Percentiles rank a stretch among this genome's conserved stretches.
phyloP scores from a whole-genome alignment of 1,140 invertebrate species.

The Panagrolaimus sp. region DNA sequence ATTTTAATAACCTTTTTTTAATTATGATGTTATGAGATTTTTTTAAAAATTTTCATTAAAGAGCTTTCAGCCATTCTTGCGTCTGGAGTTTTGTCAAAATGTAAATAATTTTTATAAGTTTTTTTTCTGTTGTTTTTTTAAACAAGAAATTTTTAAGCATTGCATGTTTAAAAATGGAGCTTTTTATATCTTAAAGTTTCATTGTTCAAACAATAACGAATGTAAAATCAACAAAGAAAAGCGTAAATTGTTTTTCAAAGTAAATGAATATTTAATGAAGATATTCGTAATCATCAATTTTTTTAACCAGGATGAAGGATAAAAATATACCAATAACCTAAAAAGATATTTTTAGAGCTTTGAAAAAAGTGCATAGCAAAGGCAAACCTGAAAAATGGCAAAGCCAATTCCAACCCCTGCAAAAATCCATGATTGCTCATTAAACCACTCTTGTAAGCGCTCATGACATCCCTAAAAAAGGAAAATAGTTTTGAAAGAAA shows the following conservation, averaged over 20 bases:
- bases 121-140: no score
- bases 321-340: not conserved
- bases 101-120: no score
- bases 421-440: constrained; percentile 13
- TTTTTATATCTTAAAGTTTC: not conserved
- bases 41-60: no score
- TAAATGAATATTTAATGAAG: not conserved
- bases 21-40: no score
- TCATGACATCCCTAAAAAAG: constrained; percentile 15
- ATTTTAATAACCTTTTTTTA: no score
- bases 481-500: not conserved
- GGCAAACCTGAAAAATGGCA: constrained; percentile 10
- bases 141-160: not conserved
- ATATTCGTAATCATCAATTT: constrained; percentile 5
- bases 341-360: not conserved
- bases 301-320: not conserved
- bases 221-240: not conserved
- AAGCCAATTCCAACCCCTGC: constrained; percentile 6
- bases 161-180: constrained; percentile 1
- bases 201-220: not conserved
- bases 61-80: no score
- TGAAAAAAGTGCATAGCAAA: not conserved
- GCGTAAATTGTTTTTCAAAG: not conserved
- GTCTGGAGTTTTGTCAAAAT: no score
- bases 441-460: constrained; percentile 12